These are phyloP conservation scores for Amyelois transitella DNA, from an alignment of 1,140 invertebrate species.

Conservation along the genomic window DNA sequence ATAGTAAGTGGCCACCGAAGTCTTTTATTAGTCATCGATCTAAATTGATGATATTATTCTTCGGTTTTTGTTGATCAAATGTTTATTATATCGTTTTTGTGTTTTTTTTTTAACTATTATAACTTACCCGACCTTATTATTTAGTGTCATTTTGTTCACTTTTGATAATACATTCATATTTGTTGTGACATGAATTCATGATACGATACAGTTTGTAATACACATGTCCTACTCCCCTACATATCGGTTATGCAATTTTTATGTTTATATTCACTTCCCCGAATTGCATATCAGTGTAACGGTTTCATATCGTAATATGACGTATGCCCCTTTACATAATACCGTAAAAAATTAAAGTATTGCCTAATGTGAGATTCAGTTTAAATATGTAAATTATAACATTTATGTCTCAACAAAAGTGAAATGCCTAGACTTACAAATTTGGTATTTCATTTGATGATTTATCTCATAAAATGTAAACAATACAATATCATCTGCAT, in stretches of 20 bases:
- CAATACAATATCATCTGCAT: neutral
- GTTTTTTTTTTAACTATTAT: too few relatives aligned
- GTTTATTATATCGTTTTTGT: too few relatives aligned
- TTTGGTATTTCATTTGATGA: conserved; percentile 4
- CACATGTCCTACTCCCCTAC: conserved; percentile 22
- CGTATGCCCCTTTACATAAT: conserved; percentile 8
- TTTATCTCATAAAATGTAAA: neutral
- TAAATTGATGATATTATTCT: too few relatives aligned
- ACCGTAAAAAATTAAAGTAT: conserved; percentile 7
- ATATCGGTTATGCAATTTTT: conserved; percentile 19
- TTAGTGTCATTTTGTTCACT: too few relatives aligned
- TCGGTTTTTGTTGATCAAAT: too few relatives aligned
- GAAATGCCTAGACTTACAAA: conserved; percentile 10
- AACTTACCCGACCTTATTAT: too few relatives aligned
- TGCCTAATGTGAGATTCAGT: conserved; percentile 3
- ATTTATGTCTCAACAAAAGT: conserved; percentile 6
- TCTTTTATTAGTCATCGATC: too few relatives aligned
- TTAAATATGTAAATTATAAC: conserved; percentile 10
- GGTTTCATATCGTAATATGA: conserved; percentile 3
- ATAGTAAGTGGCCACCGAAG: too few relatives aligned
- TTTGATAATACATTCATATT: too few relatives aligned
- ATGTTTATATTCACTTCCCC: conserved; percentile 20
- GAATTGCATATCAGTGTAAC: conserved; percentile 19
- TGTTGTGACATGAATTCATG: too few relatives aligned
- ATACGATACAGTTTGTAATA: neutral